Evolutionary conservation across 2,797 vertebrate species (phyloP), one percentile per base, ranked within the genome.

Genomic region (Pampus argenteus): DNA sequence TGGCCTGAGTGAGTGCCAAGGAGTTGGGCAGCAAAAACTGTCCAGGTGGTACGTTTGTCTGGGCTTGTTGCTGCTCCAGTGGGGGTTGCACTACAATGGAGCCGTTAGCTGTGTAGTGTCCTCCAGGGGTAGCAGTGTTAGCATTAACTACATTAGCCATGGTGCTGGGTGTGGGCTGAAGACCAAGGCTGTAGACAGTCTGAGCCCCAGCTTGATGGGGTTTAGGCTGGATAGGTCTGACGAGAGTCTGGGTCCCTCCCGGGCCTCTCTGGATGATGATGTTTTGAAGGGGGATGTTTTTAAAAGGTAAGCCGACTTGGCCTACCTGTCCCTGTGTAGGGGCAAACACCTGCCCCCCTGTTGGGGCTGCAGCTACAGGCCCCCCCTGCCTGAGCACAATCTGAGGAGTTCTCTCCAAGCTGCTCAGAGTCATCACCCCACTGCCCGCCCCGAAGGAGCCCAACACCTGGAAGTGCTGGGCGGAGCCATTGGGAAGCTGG

Each of bases 201-300:
- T 98, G 98, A 86, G 96, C 93, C 60, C 96, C 96, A 72, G 95
- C 91, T 72, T 97, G 96, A 75, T 97, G 78, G 77, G 97, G 96
- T 92, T 99, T 99, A 76, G 98, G 98, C 91, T 99, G 98, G 88
- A 99, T 99, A 80, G 97, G 93, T 94, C 95, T 95, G 18, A 95
- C 89, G n/a, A 95, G 80, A 57, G 97, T 94, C 93, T 97, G 98
- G 81, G 96, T 78, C 49, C 91, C 96, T 47, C 96, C 94, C 15
- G 97, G 96, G 71, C 97, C 96, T 89, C 97, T 96, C 72, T 99
- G 98, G 84, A 99, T 98, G 79, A 99, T 99, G 88, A 99, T 97
- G 86, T 99, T 99, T 88, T 99, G 98, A 77, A 99, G 95, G 55
- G 97, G 97, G 87, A 99, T 95, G 6, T 97, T 98, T 90, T 97